Evolutionary conservation across 2,888 invertebrate genomes (phyloP).

Genomic region (Thelaira solivaga): DNA sequence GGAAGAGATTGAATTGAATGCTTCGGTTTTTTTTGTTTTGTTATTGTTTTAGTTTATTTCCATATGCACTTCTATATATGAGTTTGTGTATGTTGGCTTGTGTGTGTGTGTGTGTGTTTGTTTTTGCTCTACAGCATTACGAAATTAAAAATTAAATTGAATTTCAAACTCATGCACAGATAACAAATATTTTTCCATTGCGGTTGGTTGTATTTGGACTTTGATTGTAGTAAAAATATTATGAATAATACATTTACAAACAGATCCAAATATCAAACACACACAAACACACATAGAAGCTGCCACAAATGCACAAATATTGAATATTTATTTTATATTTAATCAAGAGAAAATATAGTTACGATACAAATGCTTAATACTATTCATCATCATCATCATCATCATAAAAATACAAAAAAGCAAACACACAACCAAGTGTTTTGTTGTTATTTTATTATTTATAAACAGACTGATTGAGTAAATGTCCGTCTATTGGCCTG

Average conservation of each 20-base stretch:
- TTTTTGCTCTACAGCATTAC: conserved; percentile 46
- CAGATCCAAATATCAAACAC: conserved; percentile 26
- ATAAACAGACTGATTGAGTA: conserved; percentile 41
- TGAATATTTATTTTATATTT: conserved; percentile 62
- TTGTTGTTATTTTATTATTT: conserved; percentile 44
- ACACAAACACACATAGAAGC: not conserved
- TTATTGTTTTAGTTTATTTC: conserved; percentile 20
- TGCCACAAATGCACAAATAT: conserved; percentile 56
- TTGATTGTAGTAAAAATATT: conserved; percentile 58
- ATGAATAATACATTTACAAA: conserved; percentile 56
- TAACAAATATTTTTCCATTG: conserved; percentile 61
- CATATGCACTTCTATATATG: not conserved
- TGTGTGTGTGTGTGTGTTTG: conserved; percentile 9
- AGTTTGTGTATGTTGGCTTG: not conserved
- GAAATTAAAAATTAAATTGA: conserved; percentile 64
- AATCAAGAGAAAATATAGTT: conserved; percentile 61
- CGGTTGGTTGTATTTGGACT: conserved; percentile 50
- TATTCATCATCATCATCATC: too few relatives aligned
- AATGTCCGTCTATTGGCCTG: not conserved
- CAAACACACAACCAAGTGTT: conserved; percentile 30
- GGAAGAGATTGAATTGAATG: conserved; percentile 40
- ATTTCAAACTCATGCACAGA: conserved; percentile 63
- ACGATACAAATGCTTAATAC: conserved; percentile 58
- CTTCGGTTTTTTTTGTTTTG: conserved; percentile 42
- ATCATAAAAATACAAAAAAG: too few relatives aligned